Evolutionary conservation across 1,140 invertebrate genomes (phyloP).

Genomic region (Triops cancriformis): DNA sequence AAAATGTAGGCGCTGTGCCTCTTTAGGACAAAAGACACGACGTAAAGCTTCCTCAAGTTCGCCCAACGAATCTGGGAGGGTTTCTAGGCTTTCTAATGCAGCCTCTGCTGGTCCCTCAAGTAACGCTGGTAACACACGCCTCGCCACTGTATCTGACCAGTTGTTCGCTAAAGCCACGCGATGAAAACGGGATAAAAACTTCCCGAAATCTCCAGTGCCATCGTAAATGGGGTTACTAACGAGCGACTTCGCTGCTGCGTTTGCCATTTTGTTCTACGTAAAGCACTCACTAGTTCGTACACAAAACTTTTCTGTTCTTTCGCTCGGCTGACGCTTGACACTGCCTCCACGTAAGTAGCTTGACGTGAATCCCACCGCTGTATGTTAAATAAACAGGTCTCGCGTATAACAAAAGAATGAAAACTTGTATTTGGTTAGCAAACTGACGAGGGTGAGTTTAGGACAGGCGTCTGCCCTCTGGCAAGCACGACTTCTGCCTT

Average conservation of each 20-base stretch:
- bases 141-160: conserved; percentile 10
- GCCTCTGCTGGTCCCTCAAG: background rate
- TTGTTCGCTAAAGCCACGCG: background rate
- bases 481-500: too few species aligned
- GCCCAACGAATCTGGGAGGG: background rate
- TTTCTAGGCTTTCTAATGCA: background rate
- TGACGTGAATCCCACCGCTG: background rate
- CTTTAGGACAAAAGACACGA: background rate
- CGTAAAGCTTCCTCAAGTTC: background rate
- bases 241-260: background rate
- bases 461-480: too few species aligned
- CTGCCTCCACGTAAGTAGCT: background rate
- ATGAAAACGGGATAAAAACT: background rate
- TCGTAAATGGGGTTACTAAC: background rate
- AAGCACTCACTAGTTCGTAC: background rate
- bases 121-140: background rate
- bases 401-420: too few species aligned
- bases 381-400: background rate
- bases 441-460: too few species aligned
- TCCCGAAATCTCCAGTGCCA: background rate
- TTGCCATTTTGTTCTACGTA: background rate
- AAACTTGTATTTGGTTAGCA: too few species aligned
- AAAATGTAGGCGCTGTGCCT: background rate
- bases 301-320: too few species aligned
- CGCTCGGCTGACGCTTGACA: background rate